phyloP scores from a whole-genome alignment of 1,140 invertebrate species.

The Heliconius hermathena region DNA sequence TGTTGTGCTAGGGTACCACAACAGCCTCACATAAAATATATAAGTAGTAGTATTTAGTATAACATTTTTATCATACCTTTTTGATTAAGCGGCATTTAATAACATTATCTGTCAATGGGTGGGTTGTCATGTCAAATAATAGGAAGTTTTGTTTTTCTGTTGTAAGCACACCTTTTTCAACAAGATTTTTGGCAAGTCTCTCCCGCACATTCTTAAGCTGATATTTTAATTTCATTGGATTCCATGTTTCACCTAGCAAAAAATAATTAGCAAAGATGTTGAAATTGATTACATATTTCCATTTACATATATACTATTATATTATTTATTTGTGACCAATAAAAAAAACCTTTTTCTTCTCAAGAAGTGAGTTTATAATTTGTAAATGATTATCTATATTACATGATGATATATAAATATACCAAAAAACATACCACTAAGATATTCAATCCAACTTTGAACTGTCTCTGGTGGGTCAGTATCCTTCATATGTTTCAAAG shows the following conservation, averaged over 20 bases:
- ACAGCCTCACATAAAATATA: too few relatives aligned
- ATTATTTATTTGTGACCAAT: neutral
- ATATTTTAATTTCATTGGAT: slow-evolving; percentile 98
- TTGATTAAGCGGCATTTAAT: slow-evolving; percentile 98
- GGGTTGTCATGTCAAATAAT: slow-evolving; percentile 99
- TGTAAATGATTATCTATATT: neutral
- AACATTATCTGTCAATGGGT: slow-evolving; percentile 97
- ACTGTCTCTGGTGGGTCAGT: slow-evolving; percentile 98
- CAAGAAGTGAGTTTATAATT: neutral
- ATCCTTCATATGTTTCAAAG: slow-evolving; percentile 98
- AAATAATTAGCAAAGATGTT: neutral
- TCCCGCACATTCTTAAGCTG: slow-evolving; percentile 99
- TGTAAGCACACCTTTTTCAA: slow-evolving; percentile 99
- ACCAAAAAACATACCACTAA: slow-evolving; percentile 89
- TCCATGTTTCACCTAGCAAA: slow-evolving; percentile 98
- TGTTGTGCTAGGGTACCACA: too few relatives aligned
- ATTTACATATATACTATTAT: neutral
- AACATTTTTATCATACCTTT: slow-evolving; percentile 85
- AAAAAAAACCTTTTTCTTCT: neutral
- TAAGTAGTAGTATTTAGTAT: neutral
- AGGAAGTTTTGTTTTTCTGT: slow-evolving; percentile 99
- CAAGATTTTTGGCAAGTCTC: slow-evolving; percentile 99
- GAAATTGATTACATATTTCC: neutral
- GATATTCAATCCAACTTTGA: slow-evolving; percentile 99
- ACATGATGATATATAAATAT: too few relatives aligned